phyloP scores from a whole-genome alignment of 1,140 invertebrate species.

The Schmidtea mediterranea region DNA sequence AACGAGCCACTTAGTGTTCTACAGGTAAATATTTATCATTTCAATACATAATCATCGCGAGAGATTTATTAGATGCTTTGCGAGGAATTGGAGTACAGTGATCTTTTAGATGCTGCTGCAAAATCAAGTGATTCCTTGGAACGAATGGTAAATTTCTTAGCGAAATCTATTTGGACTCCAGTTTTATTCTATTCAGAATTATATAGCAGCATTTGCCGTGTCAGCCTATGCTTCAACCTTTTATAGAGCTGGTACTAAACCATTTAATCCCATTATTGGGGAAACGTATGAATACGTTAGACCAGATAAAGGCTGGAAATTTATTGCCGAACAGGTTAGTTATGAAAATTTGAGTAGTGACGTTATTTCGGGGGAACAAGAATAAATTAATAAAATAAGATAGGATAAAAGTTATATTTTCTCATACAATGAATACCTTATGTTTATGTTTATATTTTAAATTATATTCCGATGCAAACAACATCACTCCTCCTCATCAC shows the following conservation, averaged over 20 bases:
- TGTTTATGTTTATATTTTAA: no score
- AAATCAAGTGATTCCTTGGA: constrained; percentile 20
- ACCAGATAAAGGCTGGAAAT: constrained; percentile 47
- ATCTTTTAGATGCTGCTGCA: constrained; percentile 20
- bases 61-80: constrained; percentile 16
- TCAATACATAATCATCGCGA: not conserved
- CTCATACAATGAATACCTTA: no score
- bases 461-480: no score
- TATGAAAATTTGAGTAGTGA: no score
- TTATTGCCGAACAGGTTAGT: constrained; percentile 38
- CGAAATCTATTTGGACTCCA: not conserved
- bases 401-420: no score
- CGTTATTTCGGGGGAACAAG: no score
- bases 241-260: constrained; percentile 21
- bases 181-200: constrained; percentile 21
- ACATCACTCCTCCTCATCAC: no score
- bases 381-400: no score
- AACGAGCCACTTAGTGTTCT: constrained; percentile 25
- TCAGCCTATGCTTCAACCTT: constrained; percentile 23
- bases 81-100: constrained; percentile 27
- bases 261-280: constrained; percentile 24
- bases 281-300: constrained; percentile 35
- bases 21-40: constrained; percentile 13
- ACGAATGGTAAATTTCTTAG: constrained; percentile 17
- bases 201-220: constrained; percentile 34